These are phyloP conservation scores for Caranx melampygus DNA, from an alignment of 2,113 vertebrate genomes.

Conservation along the genomic window DNA sequence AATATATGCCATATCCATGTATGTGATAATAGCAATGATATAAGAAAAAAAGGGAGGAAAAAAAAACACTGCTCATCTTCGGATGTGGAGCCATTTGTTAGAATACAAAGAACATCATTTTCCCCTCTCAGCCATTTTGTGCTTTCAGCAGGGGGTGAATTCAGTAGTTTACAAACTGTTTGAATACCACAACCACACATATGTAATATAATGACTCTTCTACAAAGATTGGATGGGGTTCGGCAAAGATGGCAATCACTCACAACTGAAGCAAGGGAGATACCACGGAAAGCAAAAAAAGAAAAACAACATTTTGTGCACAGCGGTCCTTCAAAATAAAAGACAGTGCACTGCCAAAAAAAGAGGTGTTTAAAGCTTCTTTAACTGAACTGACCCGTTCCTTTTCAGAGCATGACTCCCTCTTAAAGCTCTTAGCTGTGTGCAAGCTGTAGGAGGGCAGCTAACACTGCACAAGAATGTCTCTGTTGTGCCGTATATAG, in stretches of 20 bases:
- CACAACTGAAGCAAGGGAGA: background rate
- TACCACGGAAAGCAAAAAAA: conserved; percentile 9
- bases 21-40: background rate
- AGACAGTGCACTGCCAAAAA: conserved; percentile 33
- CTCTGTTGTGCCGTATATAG: conserved; percentile 57
- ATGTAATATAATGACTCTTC: conserved; percentile 9
- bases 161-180: conserved; percentile 32
- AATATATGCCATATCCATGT: conserved; percentile 22
- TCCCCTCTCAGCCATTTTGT: conserved; percentile 26
- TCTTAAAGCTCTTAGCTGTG: conserved; percentile 58
- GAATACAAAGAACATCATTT: conserved; percentile 58
- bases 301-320: conserved; percentile 18
- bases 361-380: conserved; percentile 53
- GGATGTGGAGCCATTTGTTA: conserved; percentile 39
- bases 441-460: conserved; percentile 59
- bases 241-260: conserved; percentile 6
- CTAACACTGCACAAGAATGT: conserved; percentile 51
- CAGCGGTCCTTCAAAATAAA: conserved; percentile 37
- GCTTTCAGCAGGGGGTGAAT: conserved; percentile 35
- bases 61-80: conserved; percentile 35
- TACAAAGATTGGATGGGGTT: background rate
- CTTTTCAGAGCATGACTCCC: conserved; percentile 54
- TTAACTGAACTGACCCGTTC: conserved; percentile 55
- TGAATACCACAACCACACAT: conserved; percentile 38
- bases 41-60: conserved; percentile 26